phyloP scores from a whole-genome alignment of 1,140 invertebrate genomes.

The Bicyclus anynana region DNA sequence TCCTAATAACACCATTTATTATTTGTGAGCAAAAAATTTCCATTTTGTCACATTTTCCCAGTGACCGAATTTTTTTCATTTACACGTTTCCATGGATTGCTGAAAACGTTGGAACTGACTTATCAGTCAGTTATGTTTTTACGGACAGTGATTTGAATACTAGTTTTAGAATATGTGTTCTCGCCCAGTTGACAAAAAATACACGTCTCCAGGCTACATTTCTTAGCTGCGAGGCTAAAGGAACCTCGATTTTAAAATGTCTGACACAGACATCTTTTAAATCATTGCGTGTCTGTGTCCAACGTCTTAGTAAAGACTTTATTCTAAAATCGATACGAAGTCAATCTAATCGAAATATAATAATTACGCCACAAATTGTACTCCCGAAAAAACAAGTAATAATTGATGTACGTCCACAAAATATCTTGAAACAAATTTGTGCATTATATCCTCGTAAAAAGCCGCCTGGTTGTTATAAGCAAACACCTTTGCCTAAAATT shows the following conservation, averaged over 20 bases:
- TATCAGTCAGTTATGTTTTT: slow-evolving; percentile 28
- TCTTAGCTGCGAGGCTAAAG: slow-evolving; percentile 29
- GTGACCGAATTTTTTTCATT: slow-evolving; percentile 30
- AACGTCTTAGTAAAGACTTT: too few relatives aligned
- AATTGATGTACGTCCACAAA: too few relatives aligned
- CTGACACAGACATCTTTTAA: slow-evolving; percentile 15
- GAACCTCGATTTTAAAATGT: slow-evolving; percentile 8
- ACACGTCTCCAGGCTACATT: slow-evolving; percentile 30
- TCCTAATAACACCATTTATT: too few relatives aligned
- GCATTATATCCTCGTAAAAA: too few relatives aligned
- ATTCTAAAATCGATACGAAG: too few relatives aligned
- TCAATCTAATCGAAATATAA: too few relatives aligned
- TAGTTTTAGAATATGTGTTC: slow-evolving; percentile 27
- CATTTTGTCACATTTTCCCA: slow-evolving; percentile 31
- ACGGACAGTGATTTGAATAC: slow-evolving; percentile 21
- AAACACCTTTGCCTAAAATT: too few relatives aligned
- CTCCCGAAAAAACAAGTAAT: too few relatives aligned
- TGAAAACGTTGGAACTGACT: slow-evolving; percentile 27
- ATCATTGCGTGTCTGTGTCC: too few relatives aligned
- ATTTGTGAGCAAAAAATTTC: slow-evolving; percentile 13
- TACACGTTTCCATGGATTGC: slow-evolving; percentile 30
- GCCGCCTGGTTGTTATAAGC: too few relatives aligned
- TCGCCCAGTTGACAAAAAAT: slow-evolving; percentile 24
- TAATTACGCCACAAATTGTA: too few relatives aligned
- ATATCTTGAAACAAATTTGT: too few relatives aligned